A percentile compares a stretch with the other conserved stretches of the same genome.
These are phyloP conservation scores for Hypocryptadius cinnamomeus DNA, from an alignment of 2,113 vertebrate species.

Conservation along the genomic window DNA sequence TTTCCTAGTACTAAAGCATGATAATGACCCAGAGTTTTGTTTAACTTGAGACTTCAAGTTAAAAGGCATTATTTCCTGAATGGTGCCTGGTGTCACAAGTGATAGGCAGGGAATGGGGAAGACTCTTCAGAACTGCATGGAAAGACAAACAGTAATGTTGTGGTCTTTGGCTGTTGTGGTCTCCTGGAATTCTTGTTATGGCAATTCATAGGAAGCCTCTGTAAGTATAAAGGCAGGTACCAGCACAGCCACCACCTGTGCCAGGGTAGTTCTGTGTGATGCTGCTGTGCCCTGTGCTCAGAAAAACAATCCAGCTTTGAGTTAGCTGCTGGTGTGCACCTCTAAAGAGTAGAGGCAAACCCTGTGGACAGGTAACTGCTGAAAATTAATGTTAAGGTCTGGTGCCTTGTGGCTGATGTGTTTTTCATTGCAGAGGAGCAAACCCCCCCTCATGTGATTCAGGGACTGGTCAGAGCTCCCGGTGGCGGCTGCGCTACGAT, in stretches of 20 bases:
- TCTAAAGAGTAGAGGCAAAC: background rate
- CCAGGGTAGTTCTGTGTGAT: background rate
- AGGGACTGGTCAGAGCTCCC: conserved; percentile 19
- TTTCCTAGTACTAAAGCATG: background rate
- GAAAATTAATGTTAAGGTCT: background rate
- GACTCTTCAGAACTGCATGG: background rate
- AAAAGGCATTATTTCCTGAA: background rate
- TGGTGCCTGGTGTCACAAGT: background rate
- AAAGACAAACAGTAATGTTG: background rate
- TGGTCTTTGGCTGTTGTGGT: background rate
- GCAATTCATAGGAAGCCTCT: background rate
- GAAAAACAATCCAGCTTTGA: background rate
- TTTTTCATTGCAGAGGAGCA: conserved; percentile 67
- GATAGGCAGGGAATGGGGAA: background rate
- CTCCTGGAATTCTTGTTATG: background rate
- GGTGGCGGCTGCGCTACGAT: conserved; percentile 84
- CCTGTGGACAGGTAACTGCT: background rate
- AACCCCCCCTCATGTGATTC: conserved; percentile 72
- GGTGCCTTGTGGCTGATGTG: background rate
- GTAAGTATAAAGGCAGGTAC: background rate
- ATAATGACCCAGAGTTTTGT: background rate
- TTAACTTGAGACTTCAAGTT: background rate
- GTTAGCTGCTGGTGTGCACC: background rate
- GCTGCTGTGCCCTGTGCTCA: background rate
- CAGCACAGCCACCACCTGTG: background rate